A percentile compares a stretch with the other conserved stretches of the same genome.
Conservation (phyloP, 2,113 vertebrate genomes). For the Coracopsis vasa region DNA sequence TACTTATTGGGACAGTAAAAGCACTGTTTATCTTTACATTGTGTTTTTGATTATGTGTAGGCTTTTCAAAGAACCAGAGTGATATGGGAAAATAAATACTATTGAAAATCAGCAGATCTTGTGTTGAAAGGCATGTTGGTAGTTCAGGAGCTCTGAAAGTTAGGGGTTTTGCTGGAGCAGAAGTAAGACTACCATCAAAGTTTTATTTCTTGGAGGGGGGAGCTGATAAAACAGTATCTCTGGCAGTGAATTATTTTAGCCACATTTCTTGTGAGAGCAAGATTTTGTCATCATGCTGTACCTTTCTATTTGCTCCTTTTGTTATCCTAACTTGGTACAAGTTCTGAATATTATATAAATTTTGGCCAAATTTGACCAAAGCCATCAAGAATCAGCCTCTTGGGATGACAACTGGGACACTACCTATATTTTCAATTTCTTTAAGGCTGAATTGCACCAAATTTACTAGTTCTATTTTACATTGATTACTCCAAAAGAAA, state of each 20-base stretch:
- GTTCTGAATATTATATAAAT: neutral
- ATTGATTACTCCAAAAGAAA: neutral
- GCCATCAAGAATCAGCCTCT: neutral
- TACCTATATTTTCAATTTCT: neutral
- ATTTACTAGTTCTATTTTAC: neutral
- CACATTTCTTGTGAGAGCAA: neutral
- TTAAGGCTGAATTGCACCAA: neutral
- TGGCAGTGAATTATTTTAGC: neutral
- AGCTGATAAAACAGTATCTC: neutral
- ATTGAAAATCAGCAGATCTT: neutral
- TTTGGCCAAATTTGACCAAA: neutral
- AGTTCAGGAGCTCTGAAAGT: neutral
- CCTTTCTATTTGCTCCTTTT: neutral
- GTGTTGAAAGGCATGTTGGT: neutral
- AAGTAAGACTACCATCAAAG: neutral
- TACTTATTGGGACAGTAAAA: neutral
- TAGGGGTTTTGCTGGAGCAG: neutral
- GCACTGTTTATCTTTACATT: neutral
- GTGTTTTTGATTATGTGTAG: neutral
- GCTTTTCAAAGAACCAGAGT: neutral
- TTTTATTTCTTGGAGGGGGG: neutral
- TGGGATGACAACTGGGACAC: neutral
- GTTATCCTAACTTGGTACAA: neutral
- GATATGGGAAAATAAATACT: neutral
- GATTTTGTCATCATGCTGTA: neutral